Percentiles rank a stretch among this genome's conserved stretches.
Conservation (phyloP, 2,797 vertebrate genomes). For the Lycodopsis pacificus region DNA sequence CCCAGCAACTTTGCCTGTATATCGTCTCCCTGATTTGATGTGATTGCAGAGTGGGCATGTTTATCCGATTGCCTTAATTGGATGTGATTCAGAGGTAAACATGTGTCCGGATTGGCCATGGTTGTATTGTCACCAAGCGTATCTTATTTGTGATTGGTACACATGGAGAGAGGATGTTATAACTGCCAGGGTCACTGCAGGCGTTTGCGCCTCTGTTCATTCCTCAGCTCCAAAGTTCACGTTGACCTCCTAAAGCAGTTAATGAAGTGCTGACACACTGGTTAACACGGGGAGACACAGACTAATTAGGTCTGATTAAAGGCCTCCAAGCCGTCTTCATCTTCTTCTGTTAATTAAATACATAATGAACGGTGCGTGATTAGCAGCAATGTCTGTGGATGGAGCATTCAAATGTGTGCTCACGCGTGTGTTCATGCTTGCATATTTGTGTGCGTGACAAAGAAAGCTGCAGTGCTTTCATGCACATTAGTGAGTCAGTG, state of each 20-base stretch:
- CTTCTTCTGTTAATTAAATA: constrained; percentile 80
- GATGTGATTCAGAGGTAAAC: constrained; percentile 67
- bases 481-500: not conserved
- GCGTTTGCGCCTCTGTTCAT: constrained; percentile 45
- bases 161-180: constrained; percentile 15
- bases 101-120: constrained; percentile 38
- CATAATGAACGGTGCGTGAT: constrained; percentile 61
- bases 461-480: constrained; percentile 5
- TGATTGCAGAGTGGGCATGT: constrained; percentile 55
- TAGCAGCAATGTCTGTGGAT: constrained; percentile 25
- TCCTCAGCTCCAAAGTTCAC: constrained; percentile 60
- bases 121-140: constrained; percentile 35
- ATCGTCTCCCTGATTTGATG: constrained; percentile 60
- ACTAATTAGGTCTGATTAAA: constrained; percentile 84
- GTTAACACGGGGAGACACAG: constrained; percentile 74
- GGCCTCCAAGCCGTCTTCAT: constrained; percentile 70
- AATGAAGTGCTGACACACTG: constrained; percentile 83
- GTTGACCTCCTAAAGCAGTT: constrained; percentile 53
- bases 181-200: constrained; percentile 40
- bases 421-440: not conserved
- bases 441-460: constrained; percentile 21
- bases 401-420: constrained; percentile 14
- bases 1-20: constrained; percentile 23
- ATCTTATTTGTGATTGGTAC: constrained; percentile 38
- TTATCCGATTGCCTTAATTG: constrained; percentile 66